phyloP scores from a whole-genome alignment of 2,888 invertebrate genomes.

The Dinocampus coccinellae region DNA sequence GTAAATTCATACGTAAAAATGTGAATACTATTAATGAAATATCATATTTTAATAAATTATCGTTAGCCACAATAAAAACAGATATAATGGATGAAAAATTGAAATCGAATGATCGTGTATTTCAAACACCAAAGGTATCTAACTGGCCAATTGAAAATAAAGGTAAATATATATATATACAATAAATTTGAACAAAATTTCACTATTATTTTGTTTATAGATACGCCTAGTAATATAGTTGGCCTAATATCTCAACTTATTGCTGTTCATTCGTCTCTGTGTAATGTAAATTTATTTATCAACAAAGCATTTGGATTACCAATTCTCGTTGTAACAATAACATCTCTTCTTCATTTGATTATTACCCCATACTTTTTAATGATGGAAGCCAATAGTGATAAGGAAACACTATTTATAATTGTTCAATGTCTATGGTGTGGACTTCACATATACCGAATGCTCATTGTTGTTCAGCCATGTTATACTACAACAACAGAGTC shows the following conservation, averaged over 20 bases:
- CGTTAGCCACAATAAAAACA: slow-evolving; percentile 11
- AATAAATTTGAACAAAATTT: slow-evolving; percentile 4
- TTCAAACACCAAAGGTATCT: slow-evolving; percentile 44
- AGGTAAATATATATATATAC: slow-evolving; percentile 24
- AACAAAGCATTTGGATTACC: slow-evolving; percentile 73
- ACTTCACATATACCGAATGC: slow-evolving; percentile 72
- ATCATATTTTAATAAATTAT: slow-evolving; percentile 10
- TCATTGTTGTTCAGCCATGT: slow-evolving; percentile 74
- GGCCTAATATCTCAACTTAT: slow-evolving; percentile 71
- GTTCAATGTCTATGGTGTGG: slow-evolving; percentile 74
- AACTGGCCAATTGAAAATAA: slow-evolving; percentile 49
- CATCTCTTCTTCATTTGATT: slow-evolving; percentile 74
- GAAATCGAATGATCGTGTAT: slow-evolving; percentile 39
- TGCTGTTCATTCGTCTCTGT: slow-evolving; percentile 71
- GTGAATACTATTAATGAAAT: background rate
- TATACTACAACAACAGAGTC: slow-evolving; percentile 72
- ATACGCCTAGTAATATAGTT: slow-evolving; percentile 43
- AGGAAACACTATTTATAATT: slow-evolving; percentile 70
- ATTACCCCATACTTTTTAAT: slow-evolving; percentile 76
- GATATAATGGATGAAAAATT: slow-evolving; percentile 20
- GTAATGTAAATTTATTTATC: slow-evolving; percentile 71
- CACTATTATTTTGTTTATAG: slow-evolving; percentile 41
- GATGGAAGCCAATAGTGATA: slow-evolving; percentile 72
- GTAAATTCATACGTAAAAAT: slow-evolving; percentile 21
- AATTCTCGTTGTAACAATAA: slow-evolving; percentile 72